These are phyloP conservation scores for Rhabdomys pumilio DNA, from an alignment of 2,797 vertebrate species.

Conservation along the genomic window DNA sequence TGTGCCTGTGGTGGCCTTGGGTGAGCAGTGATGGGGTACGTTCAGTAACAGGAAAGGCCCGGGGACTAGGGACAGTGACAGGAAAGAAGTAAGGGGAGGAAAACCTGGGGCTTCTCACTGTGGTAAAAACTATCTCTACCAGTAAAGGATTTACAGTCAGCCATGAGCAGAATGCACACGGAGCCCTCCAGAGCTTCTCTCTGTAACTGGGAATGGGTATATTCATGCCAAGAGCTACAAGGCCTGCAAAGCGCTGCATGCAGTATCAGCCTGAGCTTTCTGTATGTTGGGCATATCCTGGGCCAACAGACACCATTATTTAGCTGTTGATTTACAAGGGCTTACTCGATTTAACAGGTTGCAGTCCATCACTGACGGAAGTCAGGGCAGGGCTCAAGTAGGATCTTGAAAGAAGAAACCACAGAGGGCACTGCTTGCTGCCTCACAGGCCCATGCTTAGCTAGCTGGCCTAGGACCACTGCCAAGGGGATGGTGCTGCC, in stretches of 20 bases:
- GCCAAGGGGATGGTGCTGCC: neutral
- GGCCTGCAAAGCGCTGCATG: neutral
- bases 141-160: neutral
- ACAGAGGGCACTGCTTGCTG: neutral
- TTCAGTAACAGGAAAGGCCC: neutral
- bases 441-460: neutral
- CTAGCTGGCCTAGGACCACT: neutral
- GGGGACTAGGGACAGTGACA: neutral
- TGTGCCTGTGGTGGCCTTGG: neutral
- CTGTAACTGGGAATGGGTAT: neutral
- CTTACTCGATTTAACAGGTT: neutral
- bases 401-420: neutral
- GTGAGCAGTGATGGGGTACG: rapidly evolving
- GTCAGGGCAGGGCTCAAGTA: neutral
- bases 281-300: neutral
- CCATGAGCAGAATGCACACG: neutral
- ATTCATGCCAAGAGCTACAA: neutral
- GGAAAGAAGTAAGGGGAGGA: neutral
- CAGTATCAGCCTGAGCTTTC: neutral
- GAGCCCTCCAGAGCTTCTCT: neutral
- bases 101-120: neutral
- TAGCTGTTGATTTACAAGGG: neutral
- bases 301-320: neutral
- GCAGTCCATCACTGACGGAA: neutral
- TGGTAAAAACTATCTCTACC: rapidly evolving